Percentiles rank a stretch among this genome's conserved stretches.
phyloP scores from a whole-genome alignment of 2,888 invertebrate genomes.

The Lycocerus yunnanus region DNA sequence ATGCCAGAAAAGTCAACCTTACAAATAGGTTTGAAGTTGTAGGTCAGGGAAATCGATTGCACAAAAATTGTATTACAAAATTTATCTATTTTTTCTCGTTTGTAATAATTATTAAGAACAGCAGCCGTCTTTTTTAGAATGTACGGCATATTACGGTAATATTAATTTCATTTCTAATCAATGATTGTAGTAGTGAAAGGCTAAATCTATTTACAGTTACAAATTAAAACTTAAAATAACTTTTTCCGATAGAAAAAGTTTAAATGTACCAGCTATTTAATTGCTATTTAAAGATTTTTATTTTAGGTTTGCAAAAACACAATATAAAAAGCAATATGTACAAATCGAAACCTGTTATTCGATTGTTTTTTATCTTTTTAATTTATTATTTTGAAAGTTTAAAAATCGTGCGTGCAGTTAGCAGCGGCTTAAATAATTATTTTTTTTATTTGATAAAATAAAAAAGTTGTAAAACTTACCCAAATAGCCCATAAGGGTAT shows the following conservation, averaged over 20 bases:
- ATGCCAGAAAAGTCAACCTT: not conserved
- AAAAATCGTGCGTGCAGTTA: not conserved
- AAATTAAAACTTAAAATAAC: not conserved
- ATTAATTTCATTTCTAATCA: not conserved
- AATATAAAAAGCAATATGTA: not conserved
- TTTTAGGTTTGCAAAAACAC: not conserved
- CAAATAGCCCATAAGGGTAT: constrained; percentile 46
- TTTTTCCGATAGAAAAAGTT: not conserved
- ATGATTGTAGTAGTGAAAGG: not conserved
- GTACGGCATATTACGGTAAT: not conserved
- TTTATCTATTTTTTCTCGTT: not conserved
- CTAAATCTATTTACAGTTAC: not conserved
- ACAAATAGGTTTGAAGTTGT: not conserved
- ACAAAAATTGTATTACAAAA: not conserved
- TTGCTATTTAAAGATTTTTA: not conserved
- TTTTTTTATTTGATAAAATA: not conserved
- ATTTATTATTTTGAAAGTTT: not conserved
- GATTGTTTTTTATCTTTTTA: not conserved
- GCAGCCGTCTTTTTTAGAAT: not conserved
- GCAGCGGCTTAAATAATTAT: too few relatives aligned
- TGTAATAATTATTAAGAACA: not conserved
- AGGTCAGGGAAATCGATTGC: not conserved
- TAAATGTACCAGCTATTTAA: not conserved
- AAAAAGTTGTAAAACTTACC: constrained; percentile 35
- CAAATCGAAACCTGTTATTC: not conserved